Evolutionary conservation across 1,140 invertebrate species (phyloP).

Genomic region (Drosophila cardini): DNA sequence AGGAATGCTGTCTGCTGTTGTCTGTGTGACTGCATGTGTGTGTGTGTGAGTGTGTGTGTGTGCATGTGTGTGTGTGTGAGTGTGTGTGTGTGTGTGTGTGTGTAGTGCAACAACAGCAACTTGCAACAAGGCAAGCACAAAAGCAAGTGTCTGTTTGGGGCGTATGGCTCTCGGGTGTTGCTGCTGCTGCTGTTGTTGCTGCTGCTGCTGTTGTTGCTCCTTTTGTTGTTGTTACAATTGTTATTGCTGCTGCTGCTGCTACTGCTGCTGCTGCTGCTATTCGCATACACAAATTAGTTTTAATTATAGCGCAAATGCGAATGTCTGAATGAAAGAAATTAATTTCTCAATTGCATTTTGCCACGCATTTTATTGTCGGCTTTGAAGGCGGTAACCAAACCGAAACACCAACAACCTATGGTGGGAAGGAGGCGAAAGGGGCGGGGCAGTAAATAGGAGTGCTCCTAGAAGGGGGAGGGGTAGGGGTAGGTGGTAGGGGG

Average conservation of each 20-base stretch:
- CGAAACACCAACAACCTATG: constrained; percentile 12
- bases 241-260: constrained; percentile 28
- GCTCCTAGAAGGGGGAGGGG: no score
- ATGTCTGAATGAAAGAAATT: constrained; percentile 76
- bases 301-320: constrained; percentile 80
- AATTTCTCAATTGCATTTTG: constrained; percentile 83
- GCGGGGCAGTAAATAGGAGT: background rate
- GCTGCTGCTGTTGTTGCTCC: constrained; percentile 38
- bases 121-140: constrained; percentile 31
- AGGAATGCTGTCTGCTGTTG: constrained; percentile 7
- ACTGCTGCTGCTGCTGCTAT: constrained; percentile 25
- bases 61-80: background rate
- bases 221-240: constrained; percentile 36
- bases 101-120: background rate
- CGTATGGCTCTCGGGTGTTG: constrained; percentile 47
- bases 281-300: constrained; percentile 79
- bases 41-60: background rate
- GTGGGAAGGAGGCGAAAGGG: background rate
- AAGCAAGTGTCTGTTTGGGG: constrained; percentile 74
- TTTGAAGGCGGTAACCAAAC: constrained; percentile 56
- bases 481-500: background rate
- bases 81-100: background rate
- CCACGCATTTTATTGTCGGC: constrained; percentile 81
- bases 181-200: constrained; percentile 27
- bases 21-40: background rate